phyloP scores from a whole-genome alignment of 2,888 invertebrate species.

The Leucophenga montana region DNA sequence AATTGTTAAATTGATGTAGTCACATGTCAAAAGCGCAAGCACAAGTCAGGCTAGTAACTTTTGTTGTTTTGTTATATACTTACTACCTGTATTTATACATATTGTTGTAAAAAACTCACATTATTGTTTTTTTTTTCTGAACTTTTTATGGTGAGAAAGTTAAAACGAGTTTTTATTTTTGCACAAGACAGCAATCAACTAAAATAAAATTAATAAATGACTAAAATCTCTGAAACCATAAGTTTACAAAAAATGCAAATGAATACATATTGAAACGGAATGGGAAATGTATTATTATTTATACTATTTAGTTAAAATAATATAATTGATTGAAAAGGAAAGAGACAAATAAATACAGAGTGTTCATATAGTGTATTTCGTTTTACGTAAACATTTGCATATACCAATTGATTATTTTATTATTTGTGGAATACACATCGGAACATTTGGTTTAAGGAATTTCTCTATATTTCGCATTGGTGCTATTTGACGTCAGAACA shows the following conservation, averaged over 20 bases:
- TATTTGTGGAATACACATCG: no score
- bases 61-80: neutral
- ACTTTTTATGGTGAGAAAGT: neutral
- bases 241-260: neutral
- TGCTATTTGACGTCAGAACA: no score
- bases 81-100: neutral
- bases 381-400: no score
- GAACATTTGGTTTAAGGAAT: no score
- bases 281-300: no score
- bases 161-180: neutral
- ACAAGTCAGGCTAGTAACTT: neutral
- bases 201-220: neutral
- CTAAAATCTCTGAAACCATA: neutral
- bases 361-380: no score
- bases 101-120: neutral
- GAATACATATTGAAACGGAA: no score
- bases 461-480: no score
- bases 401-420: no score
- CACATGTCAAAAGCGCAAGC: neutral
- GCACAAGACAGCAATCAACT: neutral
- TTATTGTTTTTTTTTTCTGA: neutral
- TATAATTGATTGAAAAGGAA: no score
- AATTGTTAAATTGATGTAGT: slow-evolving; percentile 9
- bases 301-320: no score
- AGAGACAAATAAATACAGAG: no score